Evolutionary conservation across 2,797 vertebrate genomes (phyloP), one percentile per base, ranked within the genome.

Genomic region (Lycodopsis pacificus): DNA sequence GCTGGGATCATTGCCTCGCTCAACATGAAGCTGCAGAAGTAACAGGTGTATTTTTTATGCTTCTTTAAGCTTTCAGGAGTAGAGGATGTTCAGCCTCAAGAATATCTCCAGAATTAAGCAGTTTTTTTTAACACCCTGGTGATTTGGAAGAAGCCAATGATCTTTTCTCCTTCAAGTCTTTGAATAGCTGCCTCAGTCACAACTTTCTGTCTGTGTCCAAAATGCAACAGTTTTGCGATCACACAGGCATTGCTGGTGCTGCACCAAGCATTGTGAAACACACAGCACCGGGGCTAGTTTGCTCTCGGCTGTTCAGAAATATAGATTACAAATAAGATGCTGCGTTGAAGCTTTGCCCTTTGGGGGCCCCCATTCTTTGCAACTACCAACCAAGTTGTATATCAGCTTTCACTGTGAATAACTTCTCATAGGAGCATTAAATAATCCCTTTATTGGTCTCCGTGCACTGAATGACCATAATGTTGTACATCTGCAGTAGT

Each of bases 21-120:
- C 65, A 48, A 63, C 30, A 44, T 34, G 53, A 57, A 58, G 59
- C 59, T 17, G 66, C 57, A 65, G 48, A 36, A 63, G 49, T 57
- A 67, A 73, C 51, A 82, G 65, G 77, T 79, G n/a, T 40, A 54
- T 34, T 70, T 73, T 76, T 32, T 42, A 62, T 54, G 59, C 76
- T 61, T 57, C 57, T 73, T 70, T 57, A 76, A 77, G 44, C 56
- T 70, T 71, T 65, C 25, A 54, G 10, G 25, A 48, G 54, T 2
- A 20, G 20, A 65, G 46, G 19, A 58, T 7, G 8, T 59, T 58
- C 46, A 49, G 20, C 48, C 30, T 48, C 13, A 49, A 36, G 27
- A 54, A 71, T 68, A 42, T 59, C 65, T 72, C 54, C 53, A 25
- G 59, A 71, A 65, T 68, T 42, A 74, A 68, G 62, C 51, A 12